Base-by-base conservation (phyloP, 2,113 vertebrate genomes). In the Andinoacara biseriatus region DNA sequence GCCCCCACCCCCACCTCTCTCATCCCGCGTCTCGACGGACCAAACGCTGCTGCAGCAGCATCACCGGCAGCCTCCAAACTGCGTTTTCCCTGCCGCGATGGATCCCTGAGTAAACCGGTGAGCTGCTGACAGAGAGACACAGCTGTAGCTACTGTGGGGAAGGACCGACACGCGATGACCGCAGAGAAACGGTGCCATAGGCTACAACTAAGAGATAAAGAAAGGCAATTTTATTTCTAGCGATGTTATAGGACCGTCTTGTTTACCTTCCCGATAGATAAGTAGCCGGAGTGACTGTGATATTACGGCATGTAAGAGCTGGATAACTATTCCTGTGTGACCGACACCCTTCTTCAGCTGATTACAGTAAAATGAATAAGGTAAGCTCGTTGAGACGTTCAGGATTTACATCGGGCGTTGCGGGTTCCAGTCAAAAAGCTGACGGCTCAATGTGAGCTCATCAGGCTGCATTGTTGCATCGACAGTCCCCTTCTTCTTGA, bases 21-120 rank as follows among this genome's bases (percentile, higher is more conserved):
- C 93, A 92, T 94, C 92, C 90, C 89, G 90, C 88, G 92, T 94
- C 94, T 93, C 92, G 63, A 90, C 82, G 86, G 93, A 92, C 82
- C 90, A 76, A 93, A 87, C 85, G 89, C 92, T 85, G 93, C 94
- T 57, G 92, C 94, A 78, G 91, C 92, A 88, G 85, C 93, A 93
- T 83, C 93, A 90, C 90, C 88, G 90, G 91, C 86, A 86, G 91
- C 90, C 86, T 93, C 91, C 85, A 43, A 89, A 91, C 94, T 91
- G 93, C 93, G 91, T 92, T 82, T 91, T 86, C 87, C 81, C 83
- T 54, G 83, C 87, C 83, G 87, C 85, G 86, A 92, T 90, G 92
- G 92, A 89, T 83, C 84, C 89, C 61, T 20, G 76, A 46, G 90
- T 74, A 52, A 72, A 54, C 83, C 89, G 89, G 91, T 86, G 87